These are phyloP conservation scores for Zhuqinia jingwanae DNA, from an alignment of 2,888 invertebrate genomes.

Conservation along the genomic window DNA sequence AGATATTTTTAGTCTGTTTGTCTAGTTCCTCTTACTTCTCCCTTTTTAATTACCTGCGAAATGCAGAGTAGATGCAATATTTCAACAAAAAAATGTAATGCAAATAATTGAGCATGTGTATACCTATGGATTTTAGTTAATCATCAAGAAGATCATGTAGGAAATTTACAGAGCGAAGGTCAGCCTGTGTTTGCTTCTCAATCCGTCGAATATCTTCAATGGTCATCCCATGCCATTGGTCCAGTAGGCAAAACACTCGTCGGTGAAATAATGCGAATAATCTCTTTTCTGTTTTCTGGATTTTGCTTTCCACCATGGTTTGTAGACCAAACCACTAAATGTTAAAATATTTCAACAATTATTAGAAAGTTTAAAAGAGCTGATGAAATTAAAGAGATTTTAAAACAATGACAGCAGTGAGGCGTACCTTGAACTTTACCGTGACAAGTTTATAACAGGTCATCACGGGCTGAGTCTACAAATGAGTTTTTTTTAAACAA, in stretches of 20 bases:
- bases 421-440: constrained; percentile 83
- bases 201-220: constrained; percentile 81
- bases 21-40: background rate
- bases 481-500: too few relatives aligned
- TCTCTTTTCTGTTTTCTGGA: constrained; percentile 82
- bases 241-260: constrained; percentile 79
- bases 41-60: constrained; percentile 19
- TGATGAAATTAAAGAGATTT: too few relatives aligned
- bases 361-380: too few relatives aligned
- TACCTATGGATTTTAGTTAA: too few relatives aligned
- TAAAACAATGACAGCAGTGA: too few relatives aligned
- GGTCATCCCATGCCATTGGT: constrained; percentile 83
- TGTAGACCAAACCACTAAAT: constrained; percentile 84
- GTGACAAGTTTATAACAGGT: constrained; percentile 85
- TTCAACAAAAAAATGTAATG: background rate
- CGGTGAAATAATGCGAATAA: constrained; percentile 65
- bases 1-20: constrained; percentile 20
- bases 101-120: background rate
- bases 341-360: background rate
- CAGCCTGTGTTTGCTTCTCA: background rate
- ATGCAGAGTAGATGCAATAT: background rate
- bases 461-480: constrained; percentile 82
- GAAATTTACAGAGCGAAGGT: background rate
- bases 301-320: constrained; percentile 83
- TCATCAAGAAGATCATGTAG: background rate